Conservation (phyloP, 2,797 vertebrate genomes). For the Hapalemur alaotrensis region DNA sequence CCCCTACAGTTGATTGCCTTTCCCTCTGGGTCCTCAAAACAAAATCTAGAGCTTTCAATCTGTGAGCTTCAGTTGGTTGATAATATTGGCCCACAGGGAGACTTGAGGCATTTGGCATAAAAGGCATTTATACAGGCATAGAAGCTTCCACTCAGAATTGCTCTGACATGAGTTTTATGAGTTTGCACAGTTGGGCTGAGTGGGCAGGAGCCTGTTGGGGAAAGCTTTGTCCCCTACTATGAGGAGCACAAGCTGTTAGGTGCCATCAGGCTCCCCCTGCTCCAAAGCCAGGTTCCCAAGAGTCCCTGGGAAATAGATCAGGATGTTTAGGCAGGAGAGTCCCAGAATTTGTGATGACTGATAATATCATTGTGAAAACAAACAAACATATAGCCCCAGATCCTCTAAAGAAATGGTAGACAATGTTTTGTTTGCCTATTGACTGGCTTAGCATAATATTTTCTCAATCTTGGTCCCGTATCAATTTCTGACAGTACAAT, state of each 20-base stretch:
- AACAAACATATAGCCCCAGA: conserved; percentile 77
- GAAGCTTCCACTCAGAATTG: not conserved
- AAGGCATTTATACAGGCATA: not conserved
- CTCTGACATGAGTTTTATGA: not conserved
- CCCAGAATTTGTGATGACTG: conserved; percentile 54
- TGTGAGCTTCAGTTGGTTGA: not conserved
- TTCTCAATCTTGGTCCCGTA: conserved; percentile 80
- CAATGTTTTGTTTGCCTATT: conserved; percentile 80
- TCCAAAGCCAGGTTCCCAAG: conserved; percentile 39
- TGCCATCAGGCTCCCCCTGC: not conserved
- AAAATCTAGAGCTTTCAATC: not conserved
- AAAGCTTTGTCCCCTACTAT: not conserved
- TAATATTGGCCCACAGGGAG: not conserved
- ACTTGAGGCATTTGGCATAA: not conserved
- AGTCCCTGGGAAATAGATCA: conserved; percentile 70
- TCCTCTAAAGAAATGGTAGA: not conserved
- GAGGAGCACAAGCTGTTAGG: not conserved
- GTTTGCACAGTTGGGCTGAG: not conserved
- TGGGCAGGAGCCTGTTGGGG: not conserved
- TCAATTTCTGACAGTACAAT: conserved; percentile 84
- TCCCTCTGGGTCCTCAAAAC: not conserved
- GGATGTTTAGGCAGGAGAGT: conserved; percentile 70
- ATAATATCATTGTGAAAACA: conserved; percentile 82
- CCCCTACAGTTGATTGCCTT: not conserved
- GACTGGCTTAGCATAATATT: conserved; percentile 82